Evolutionary conservation across 1,140 invertebrate species (phyloP).

Genomic region (Tribolium madens): DNA sequence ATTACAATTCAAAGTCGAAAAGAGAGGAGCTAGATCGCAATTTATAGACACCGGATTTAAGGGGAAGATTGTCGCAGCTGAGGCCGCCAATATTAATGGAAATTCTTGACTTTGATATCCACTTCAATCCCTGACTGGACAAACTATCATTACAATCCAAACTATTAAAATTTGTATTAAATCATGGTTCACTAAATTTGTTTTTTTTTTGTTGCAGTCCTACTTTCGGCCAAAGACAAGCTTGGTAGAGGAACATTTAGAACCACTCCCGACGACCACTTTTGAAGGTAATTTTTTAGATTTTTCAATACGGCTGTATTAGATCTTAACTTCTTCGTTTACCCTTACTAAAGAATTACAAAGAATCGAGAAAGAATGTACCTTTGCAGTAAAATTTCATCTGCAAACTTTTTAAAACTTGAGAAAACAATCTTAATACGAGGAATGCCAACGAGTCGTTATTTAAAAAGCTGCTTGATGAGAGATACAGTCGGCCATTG

Average conservation of each 20-base stretch:
- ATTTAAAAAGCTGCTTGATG: constrained; percentile 57
- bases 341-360: constrained; percentile 48
- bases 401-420: constrained; percentile 56
- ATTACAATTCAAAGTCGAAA: constrained; percentile 79
- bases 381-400: constrained; percentile 58
- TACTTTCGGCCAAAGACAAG: constrained; percentile 53
- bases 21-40: constrained; percentile 67
- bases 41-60: constrained; percentile 63
- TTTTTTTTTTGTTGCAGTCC: constrained; percentile 52
- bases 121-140: background rate
- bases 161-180: too few relatives aligned
- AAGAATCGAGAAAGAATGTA: constrained; percentile 58
- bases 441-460: constrained; percentile 54
- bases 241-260: constrained; percentile 40
- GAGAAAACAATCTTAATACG: constrained; percentile 59
- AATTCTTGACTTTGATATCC: background rate
- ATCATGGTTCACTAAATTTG: too few relatives aligned
- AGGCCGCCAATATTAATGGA: constrained; percentile 64
- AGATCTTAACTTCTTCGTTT: constrained; percentile 49
- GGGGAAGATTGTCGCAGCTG: constrained; percentile 61
- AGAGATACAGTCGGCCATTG: constrained; percentile 52
- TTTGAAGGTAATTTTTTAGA: constrained; percentile 54
- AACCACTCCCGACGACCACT: constrained; percentile 50
- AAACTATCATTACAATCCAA: too few relatives aligned
- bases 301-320: constrained; percentile 50